Conservation (phyloP, 2,797 vertebrate species). For the Salarias fasciatus region DNA sequence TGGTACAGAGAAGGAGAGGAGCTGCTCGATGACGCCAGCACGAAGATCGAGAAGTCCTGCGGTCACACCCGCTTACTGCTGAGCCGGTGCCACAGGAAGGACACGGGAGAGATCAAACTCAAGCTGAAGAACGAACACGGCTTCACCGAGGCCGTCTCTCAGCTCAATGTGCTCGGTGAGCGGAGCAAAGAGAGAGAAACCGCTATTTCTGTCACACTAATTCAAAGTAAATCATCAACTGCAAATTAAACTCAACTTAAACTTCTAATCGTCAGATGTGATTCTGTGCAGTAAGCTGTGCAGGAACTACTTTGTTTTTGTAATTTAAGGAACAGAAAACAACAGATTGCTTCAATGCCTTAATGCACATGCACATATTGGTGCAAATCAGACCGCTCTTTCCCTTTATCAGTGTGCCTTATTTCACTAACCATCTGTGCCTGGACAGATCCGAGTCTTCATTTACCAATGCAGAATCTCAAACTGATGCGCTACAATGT, state of each 20-base stretch:
- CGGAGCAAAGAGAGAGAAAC: background rate
- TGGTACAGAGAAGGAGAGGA: constrained; percentile 88
- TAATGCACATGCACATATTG: constrained; percentile 3
- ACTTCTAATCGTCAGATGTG: constrained; percentile 5
- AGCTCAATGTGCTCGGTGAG: constrained; percentile 87
- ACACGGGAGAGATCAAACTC: constrained; percentile 87
- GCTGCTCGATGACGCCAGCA: constrained; percentile 71
- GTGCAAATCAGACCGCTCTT: constrained; percentile 13
- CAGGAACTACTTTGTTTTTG: background rate
- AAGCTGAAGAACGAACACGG: constrained; percentile 88
- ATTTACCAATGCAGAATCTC: constrained; percentile 3
- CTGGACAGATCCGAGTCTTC: constrained; percentile 6
- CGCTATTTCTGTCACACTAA: background rate
- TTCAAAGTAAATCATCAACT: constrained; percentile 2
- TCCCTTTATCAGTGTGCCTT: background rate
- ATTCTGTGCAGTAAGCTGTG: constrained; percentile 6
- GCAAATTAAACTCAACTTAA: too few species aligned
- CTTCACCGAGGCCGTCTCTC: constrained; percentile 77
- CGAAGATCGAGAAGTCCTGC: constrained; percentile 78
- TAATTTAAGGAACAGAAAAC: constrained; percentile 13
- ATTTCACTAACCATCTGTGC: constrained; percentile 15
- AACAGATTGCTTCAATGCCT: constrained; percentile 4
- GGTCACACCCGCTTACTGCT: constrained; percentile 83
- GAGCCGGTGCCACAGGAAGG: constrained; percentile 81
- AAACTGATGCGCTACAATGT: background rate